phyloP scores from a whole-genome alignment of 2,888 invertebrate species.

The Orchestes rusci region DNA sequence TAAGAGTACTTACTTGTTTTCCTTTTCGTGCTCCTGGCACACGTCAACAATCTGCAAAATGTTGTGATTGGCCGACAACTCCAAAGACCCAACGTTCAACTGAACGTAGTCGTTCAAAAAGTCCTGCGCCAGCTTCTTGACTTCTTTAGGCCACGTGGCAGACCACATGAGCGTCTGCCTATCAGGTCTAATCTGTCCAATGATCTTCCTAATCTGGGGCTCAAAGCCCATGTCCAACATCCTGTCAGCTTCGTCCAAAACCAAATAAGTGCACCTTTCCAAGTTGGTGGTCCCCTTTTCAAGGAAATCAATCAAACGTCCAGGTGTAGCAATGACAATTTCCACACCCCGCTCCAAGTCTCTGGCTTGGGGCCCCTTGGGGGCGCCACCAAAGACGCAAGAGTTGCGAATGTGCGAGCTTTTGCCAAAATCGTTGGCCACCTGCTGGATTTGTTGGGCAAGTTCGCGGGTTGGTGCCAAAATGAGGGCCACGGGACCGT shows the following conservation, averaged over 20 bases:
- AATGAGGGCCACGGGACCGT: slow-evolving; percentile 78
- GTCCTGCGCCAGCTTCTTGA: slow-evolving; percentile 83
- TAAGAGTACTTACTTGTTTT: slow-evolving; percentile 44
- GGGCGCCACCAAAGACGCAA: slow-evolving; percentile 87
- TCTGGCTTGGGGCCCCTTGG: slow-evolving; percentile 76
- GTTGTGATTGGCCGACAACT: slow-evolving; percentile 85
- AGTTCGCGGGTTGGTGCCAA: slow-evolving; percentile 60
- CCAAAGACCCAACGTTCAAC: slow-evolving; percentile 84
- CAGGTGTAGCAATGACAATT: slow-evolving; percentile 87
- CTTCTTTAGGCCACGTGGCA: slow-evolving; percentile 98
- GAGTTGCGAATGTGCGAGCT: slow-evolving; percentile 75
- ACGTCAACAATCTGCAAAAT: slow-evolving; percentile 84
- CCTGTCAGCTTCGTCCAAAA: slow-evolving; percentile 90
- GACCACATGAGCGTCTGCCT: slow-evolving; percentile 98
- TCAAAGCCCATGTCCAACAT: slow-evolving; percentile 99
- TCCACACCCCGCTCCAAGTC: slow-evolving; percentile 68
- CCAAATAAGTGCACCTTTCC: slow-evolving; percentile 75
- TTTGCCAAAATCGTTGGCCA: slow-evolving; percentile 76
- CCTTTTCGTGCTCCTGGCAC: slow-evolving; percentile 81
- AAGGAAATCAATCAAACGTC: slow-evolving; percentile 77
- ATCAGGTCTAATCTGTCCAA: slow-evolving; percentile 89
- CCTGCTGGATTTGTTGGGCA: slow-evolving; percentile 43
- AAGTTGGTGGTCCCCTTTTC: slow-evolving; percentile 67
- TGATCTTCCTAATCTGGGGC: slow-evolving; percentile 89
- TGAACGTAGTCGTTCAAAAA: slow-evolving; percentile 86